Percentiles rank a stretch among this genome's conserved stretches.
phyloP scores from a whole-genome alignment of 2,888 invertebrate species.

The Xestobium rufovillosum region DNA sequence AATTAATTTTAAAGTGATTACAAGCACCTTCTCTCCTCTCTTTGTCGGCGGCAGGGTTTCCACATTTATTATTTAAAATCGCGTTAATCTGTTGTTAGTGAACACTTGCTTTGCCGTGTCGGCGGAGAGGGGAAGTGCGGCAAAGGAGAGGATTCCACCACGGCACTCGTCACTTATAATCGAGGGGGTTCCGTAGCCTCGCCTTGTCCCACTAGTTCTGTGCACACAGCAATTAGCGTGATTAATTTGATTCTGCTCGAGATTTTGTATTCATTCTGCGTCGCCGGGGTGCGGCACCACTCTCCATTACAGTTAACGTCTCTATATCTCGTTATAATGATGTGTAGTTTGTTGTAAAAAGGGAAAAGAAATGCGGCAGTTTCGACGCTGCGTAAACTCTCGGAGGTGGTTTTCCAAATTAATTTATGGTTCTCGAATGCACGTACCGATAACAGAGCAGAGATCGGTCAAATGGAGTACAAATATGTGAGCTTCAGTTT shows the following conservation, averaged over 20 bases:
- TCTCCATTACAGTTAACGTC: too few species aligned
- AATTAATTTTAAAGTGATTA: conserved; percentile 1
- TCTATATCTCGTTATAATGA: too few species aligned
- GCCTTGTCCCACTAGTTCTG: conserved; percentile 9
- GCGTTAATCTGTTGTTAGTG: conserved; percentile 2
- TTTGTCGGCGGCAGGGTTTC: not conserved
- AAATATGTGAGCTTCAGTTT: too few species aligned
- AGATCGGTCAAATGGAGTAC: too few species aligned
- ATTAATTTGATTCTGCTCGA: conserved; percentile 22
- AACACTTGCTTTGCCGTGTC: conserved; percentile 3
- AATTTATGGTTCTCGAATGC: too few species aligned
- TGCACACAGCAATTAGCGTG: conserved; percentile 22
- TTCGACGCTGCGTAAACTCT: too few species aligned
- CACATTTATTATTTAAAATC: conserved; percentile 2
- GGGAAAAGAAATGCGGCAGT: too few species aligned
- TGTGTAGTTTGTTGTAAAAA: too few species aligned
- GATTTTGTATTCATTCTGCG: conserved; percentile 3
- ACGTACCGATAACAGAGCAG: too few species aligned
- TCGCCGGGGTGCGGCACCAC: conserved; percentile 2
- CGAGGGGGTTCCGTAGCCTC: conserved; percentile 4
- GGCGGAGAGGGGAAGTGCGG: conserved; percentile 2
- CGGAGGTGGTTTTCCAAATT: too few species aligned
- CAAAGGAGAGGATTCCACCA: too few species aligned
- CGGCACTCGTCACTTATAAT: too few species aligned
- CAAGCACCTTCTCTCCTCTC: conserved; percentile 1